A percentile compares a stretch with the other conserved stretches of the same genome.
Conservation (phyloP, 2,797 vertebrate species). For the Oreortyx pictus region DNA sequence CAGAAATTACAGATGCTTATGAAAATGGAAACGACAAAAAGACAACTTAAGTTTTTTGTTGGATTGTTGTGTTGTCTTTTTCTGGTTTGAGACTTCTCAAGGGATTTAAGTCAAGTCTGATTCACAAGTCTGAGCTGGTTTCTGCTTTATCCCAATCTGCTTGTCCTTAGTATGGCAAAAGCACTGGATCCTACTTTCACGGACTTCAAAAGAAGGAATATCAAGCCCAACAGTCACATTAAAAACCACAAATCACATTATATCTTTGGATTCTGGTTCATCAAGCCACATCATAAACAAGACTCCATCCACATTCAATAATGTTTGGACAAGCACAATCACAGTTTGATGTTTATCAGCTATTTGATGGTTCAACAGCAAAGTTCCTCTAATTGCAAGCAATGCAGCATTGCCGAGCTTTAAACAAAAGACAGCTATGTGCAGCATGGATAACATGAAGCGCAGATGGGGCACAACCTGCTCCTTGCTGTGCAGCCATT, state of each 20-base stretch:
- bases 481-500: not conserved
- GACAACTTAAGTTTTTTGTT: not conserved
- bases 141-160: not conserved
- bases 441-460: rapidly evolving
- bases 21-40: slow-evolving; percentile 38
- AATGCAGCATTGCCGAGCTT: not conserved
- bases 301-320: not conserved
- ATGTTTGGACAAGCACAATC: slow-evolving; percentile 26
- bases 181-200: not conserved
- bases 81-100: not conserved
- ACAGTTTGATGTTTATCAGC: slow-evolving; percentile 33
- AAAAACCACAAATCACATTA: not conserved
- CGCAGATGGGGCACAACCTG: not conserved
- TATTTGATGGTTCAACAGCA: slow-evolving; percentile 22
- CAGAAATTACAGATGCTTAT: not conserved
- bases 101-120: not conserved
- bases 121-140: not conserved
- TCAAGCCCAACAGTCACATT: not conserved
- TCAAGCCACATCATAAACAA: not conserved
- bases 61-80: not conserved
- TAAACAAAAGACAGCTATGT: not conserved
- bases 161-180: not conserved
- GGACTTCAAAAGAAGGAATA: not conserved
- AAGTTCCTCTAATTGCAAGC: not conserved
- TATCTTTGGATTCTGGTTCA: not conserved